Evolutionary conservation across 2,113 vertebrate species (phyloP), one percentile per base, ranked within the genome.

Genomic region (Phalacrocorax carbo): DNA sequence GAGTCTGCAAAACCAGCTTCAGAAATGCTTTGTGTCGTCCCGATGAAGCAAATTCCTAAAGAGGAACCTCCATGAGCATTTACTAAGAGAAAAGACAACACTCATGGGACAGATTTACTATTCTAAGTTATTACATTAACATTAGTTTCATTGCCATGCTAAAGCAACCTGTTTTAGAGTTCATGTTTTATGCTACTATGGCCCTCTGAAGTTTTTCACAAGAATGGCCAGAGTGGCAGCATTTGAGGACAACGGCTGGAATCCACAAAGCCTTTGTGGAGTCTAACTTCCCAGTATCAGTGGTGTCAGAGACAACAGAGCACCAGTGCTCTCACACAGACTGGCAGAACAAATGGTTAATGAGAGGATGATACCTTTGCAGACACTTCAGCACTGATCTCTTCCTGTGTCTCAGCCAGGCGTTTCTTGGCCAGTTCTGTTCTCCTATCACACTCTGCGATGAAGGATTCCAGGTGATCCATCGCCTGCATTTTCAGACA

Each of bases 341-440:
- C 72, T 64, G 46, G n/a, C 83, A 88, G 36, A 83, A n/a, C 5
- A 36, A 55, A 1, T 6, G 4, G 52, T 60, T 26, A 61, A 11
- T 1, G 61, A 55, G 70, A 95, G 27, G 29, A 29, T 34, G 38
- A 44, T 95, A 99, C 99, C 99, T 99, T 99, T 61, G 99, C 99
- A 68, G 99, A 99, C 36, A 99, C 99, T 95, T 99, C 99, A 38
- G 99, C 99, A 60, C 99, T 99, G 96, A 99, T 99, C 97, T 99
- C 99, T 57, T 99, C 99, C 94, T 99, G 99, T 7, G 99, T 99
- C 97, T 99, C 99, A 40, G 99, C 99, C 86, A 99, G 98, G 4
- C 99, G 99, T 86, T 99, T 99, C 98, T 99, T 99, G 46, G 99
- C 99, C 57, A 99, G 97, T 58, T 99, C 99, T 34, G 99, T 99